Conservation (phyloP, 1,140 invertebrate species). For the Grapholita molesta region DNA sequence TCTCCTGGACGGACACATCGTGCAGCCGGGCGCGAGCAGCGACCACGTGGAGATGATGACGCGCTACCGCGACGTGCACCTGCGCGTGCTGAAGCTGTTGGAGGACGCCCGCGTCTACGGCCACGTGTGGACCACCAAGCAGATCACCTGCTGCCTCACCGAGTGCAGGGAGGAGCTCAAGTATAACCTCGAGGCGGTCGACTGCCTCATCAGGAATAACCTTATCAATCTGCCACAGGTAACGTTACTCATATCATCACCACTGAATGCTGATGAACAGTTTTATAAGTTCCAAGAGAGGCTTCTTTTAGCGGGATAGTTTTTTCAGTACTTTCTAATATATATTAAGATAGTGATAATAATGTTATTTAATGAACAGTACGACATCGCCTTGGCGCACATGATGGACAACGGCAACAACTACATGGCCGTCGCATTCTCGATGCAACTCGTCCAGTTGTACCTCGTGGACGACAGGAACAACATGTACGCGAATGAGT, state of each 20-base stretch:
- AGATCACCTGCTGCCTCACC: constrained; percentile 89
- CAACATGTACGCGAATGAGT: constrained; percentile 87
- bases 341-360: too few species aligned
- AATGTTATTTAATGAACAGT: constrained; percentile 79
- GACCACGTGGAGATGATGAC: constrained; percentile 86
- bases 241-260: neutral
- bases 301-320: too few species aligned
- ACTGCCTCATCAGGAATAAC: constrained; percentile 88
- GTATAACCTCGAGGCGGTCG: constrained; percentile 95
- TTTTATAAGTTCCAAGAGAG: too few species aligned
- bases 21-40: constrained; percentile 66
- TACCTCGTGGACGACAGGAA: constrained; percentile 93
- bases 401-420: constrained; percentile 93
- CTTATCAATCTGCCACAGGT: constrained; percentile 80
- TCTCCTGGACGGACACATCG: constrained; percentile 87
- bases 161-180: constrained; percentile 93
- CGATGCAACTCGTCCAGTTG: constrained; percentile 93
- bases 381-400: constrained; percentile 91
- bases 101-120: constrained; percentile 93
- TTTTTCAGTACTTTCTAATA: too few species aligned
- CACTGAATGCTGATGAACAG: neutral
- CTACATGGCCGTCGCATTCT: constrained; percentile 90
- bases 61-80: constrained; percentile 92
- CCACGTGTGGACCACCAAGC: constrained; percentile 92
- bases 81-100: constrained; percentile 93